Evolutionary conservation across 37 sponge, comb jelly and placozoan species (phyloP).

Genomic region (Ianthella basta): DNA sequence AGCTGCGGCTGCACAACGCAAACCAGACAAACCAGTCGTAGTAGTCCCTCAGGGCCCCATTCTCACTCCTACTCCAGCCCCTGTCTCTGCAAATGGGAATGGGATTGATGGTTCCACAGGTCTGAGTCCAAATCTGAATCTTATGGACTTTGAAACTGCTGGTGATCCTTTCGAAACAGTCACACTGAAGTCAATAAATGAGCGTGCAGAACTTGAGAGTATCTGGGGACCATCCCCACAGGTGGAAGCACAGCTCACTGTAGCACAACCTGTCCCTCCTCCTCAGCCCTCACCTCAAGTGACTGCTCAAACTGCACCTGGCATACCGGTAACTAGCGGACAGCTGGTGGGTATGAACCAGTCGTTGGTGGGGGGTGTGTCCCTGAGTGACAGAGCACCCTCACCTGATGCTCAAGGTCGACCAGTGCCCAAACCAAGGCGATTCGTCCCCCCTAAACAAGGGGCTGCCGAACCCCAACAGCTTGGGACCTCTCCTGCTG

Average conservation of each 20-base stretch:
- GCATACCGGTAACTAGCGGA: neutral
- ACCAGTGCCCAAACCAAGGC: conserved; percentile 48
- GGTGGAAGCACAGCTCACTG: neutral
- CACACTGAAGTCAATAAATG: conserved; percentile 76
- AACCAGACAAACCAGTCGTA: neutral
- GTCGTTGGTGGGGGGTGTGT: neutral
- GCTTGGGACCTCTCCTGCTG: neutral
- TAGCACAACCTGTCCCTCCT: neutral
- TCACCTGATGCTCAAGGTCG: neutral
- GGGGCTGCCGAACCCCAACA: neutral
- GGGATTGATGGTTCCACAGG: neutral
- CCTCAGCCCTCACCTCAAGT: neutral
- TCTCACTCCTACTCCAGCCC: conserved; percentile 49
- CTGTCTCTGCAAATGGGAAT: conserved; percentile 1
- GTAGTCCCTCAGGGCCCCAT: conserved; percentile 6
- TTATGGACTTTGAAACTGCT: conserved; percentile 39
- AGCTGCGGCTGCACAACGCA: neutral
- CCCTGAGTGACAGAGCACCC: neutral
- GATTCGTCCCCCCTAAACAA: neutral
- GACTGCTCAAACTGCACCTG: conserved; percentile 6
- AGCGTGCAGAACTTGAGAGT: conserved; percentile 66
- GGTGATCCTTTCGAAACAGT: conserved; percentile 76
- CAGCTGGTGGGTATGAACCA: neutral
- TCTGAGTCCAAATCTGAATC: neutral
- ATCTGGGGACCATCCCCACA: conserved; percentile 40